A percentile compares a stretch with the other conserved stretches of the same genome.
phyloP scores from a whole-genome alignment of 2,888 invertebrate genomes.

The Xylocampa areola region DNA sequence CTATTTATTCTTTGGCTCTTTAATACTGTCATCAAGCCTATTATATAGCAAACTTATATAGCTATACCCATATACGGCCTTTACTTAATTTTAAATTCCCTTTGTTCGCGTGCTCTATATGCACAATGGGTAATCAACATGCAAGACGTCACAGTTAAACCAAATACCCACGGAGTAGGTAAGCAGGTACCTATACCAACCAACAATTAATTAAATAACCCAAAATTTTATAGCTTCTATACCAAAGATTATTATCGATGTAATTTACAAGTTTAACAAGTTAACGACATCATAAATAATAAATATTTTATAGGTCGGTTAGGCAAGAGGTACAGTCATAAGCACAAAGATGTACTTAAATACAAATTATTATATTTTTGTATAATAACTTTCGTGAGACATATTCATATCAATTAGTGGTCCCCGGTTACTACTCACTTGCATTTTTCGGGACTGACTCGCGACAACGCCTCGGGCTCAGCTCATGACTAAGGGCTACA shows the following conservation, averaged over 20 bases:
- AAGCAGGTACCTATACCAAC: constrained; percentile 9
- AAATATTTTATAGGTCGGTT: constrained; percentile 58
- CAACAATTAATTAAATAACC: constrained; percentile 62
- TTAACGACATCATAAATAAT: constrained; percentile 79
- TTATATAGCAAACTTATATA: constrained; percentile 14
- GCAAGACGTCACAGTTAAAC: constrained; percentile 43
- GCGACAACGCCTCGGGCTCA: too few relatives aligned
- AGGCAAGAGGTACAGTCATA: constrained; percentile 56
- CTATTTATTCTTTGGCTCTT: too few relatives aligned
- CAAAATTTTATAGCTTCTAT: constrained; percentile 61
- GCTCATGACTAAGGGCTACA: too few relatives aligned
- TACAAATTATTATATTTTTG: too few relatives aligned
- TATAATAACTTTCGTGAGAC: too few relatives aligned
- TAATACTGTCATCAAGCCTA: too few relatives aligned
- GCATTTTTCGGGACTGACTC: too few relatives aligned
- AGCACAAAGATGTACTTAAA: too few relatives aligned
- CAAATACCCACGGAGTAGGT: constrained; percentile 10
- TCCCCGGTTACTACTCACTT: too few relatives aligned
- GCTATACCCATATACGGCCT: constrained; percentile 16
- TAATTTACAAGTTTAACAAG: constrained; percentile 78
- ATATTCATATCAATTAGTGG: too few relatives aligned
- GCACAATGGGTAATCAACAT: constrained; percentile 52
- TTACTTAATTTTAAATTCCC: constrained; percentile 44
- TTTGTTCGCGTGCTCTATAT: constrained; percentile 47
- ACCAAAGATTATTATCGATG: constrained; percentile 68